These are phyloP conservation scores for Meda fulgida DNA, from an alignment of 2,797 vertebrate genomes.

Conservation along the genomic window DNA sequence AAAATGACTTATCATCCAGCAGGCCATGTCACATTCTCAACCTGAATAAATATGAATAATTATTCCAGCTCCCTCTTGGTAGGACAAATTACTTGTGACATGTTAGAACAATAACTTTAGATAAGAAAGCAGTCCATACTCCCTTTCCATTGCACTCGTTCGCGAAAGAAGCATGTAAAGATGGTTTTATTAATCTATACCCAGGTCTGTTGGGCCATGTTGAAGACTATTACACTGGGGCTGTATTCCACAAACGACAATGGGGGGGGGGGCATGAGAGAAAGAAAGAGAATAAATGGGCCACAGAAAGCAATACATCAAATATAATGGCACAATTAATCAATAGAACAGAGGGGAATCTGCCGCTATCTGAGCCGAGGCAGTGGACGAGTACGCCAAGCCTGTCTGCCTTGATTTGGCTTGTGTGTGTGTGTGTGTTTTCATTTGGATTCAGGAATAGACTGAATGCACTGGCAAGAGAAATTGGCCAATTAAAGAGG, in stretches of 20 bases:
- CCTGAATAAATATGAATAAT: conserved; percentile 87
- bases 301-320: conserved; percentile 72
- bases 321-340: conserved; percentile 80
- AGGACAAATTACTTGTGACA: conserved; percentile 81
- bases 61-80: conserved; percentile 75
- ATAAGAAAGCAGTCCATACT: conserved; percentile 66
- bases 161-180: conserved; percentile 28
- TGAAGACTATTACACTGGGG: conserved; percentile 45
- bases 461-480: conserved; percentile 75
- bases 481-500: conserved; percentile 82
- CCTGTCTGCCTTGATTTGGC: conserved; percentile 56
- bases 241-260: conserved; percentile 45
- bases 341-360: conserved; percentile 76
- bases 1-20: conserved; percentile 81
- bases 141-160: conserved; percentile 19
- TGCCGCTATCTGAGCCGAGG: conserved; percentile 73
- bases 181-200: conserved; percentile 39
- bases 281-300: conserved; percentile 55
- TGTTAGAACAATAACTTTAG: conserved; percentile 81
- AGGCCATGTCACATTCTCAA: conserved; percentile 72
- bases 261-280: conserved; percentile 1
- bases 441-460: conserved; percentile 67
- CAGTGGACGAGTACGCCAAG: conserved; percentile 64
- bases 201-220: conserved; percentile 33
- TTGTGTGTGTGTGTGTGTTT: conserved; percentile 59